These are phyloP conservation scores for Copsychus sechellarum DNA, from an alignment of 2,113 vertebrate genomes.

Conservation along the genomic window DNA sequence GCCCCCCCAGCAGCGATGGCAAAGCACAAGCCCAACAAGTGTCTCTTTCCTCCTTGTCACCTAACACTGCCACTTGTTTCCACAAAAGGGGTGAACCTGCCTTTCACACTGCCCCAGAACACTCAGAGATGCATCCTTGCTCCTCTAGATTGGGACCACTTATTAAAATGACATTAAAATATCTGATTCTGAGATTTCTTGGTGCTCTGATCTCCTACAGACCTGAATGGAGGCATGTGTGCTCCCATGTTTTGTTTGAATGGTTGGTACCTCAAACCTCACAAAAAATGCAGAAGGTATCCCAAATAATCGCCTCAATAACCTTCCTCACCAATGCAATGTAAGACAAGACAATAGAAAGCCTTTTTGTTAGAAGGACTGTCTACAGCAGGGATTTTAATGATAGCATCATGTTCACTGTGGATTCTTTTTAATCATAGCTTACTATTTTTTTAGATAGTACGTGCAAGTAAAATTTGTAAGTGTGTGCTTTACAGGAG, in stretches of 20 bases:
- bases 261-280: neutral
- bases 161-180: neutral
- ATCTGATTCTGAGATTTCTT: neutral
- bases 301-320: neutral
- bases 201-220: neutral
- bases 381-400: neutral
- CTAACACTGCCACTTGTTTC: neutral
- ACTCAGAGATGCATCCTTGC: neutral
- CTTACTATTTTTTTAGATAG: neutral
- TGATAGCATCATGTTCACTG: neutral
- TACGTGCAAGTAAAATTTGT: neutral
- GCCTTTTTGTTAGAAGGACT: neutral
- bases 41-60: neutral
- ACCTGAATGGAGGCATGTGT: neutral
- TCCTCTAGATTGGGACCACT: neutral
- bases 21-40: neutral
- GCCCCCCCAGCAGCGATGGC: neutral
- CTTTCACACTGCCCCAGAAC: neutral
- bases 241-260: neutral
- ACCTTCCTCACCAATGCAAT: neutral
- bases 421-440: neutral
- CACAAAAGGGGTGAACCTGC: neutral
- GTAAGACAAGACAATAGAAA: neutral
- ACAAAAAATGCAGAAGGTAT: neutral
- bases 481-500: neutral